phyloP scores from a whole-genome alignment of 2,113 vertebrate species.

The Myanophis thanlyinensis region DNA sequence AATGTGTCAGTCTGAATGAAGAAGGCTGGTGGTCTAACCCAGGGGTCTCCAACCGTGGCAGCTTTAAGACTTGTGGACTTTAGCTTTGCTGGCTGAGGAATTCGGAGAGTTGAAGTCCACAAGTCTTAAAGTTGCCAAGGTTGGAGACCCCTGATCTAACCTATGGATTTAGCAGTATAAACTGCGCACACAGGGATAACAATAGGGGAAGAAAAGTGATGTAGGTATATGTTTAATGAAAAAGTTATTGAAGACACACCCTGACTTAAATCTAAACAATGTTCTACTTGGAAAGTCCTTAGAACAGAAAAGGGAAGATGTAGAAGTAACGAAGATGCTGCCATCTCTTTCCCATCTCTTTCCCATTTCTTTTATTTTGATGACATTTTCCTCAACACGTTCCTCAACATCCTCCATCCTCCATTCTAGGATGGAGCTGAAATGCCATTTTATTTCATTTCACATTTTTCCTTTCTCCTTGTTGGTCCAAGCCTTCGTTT shows the following conservation, averaged over 20 bases:
- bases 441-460: not conserved
- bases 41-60: too few species aligned
- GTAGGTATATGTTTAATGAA: not conserved
- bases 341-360: rapidly evolving
- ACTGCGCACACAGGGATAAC: not conserved
- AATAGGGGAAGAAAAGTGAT: not conserved
- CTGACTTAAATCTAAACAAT: not conserved
- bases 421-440: not conserved
- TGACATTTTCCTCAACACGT: not conserved
- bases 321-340: not conserved
- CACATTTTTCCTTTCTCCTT: not conserved
- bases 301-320: not conserved
- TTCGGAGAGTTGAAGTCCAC: too few species aligned
- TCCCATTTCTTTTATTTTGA: not conserved
- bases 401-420: too few species aligned
- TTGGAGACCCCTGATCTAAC: not conserved
- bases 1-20: not conserved
- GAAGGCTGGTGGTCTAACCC: not conserved
- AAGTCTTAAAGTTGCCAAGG: too few species aligned
- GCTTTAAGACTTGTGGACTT: too few species aligned
- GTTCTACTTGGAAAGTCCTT: not conserved
- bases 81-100: too few species aligned
- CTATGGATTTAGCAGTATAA: not conserved
- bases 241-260: not conserved
- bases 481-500: not conserved